Evolutionary conservation across 1,140 invertebrate species (phyloP).

Genomic region (Phocides pigmalion): DNA sequence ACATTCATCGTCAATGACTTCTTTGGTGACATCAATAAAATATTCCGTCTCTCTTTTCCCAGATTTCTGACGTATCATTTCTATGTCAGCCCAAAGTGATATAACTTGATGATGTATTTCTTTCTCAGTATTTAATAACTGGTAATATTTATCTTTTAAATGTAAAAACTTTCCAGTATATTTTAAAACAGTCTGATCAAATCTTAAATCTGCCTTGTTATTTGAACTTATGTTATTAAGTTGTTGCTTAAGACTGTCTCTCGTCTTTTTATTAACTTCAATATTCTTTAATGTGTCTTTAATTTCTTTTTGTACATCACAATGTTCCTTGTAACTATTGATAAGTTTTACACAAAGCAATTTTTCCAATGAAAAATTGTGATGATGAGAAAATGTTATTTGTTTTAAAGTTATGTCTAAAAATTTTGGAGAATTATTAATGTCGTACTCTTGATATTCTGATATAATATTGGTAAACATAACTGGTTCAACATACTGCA

Average conservation of each 20-base stretch:
- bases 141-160: constrained; percentile 56
- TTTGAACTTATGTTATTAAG: constrained; percentile 54
- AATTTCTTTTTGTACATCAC: constrained; percentile 39
- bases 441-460: constrained; percentile 38
- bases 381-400: constrained; percentile 63
- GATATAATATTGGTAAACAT: constrained; percentile 52
- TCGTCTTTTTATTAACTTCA: constrained; percentile 63
- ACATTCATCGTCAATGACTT: constrained; percentile 39
- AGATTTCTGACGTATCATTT: constrained; percentile 61
- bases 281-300: constrained; percentile 51
- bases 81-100: constrained; percentile 67
- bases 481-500: constrained; percentile 58
- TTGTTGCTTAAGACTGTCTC: constrained; percentile 61
- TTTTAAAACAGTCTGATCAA: constrained; percentile 66
- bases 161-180: constrained; percentile 60
- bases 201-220: constrained; percentile 59
- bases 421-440: constrained; percentile 52
- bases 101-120: constrained; percentile 53
- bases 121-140: constrained; percentile 52
- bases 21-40: constrained; percentile 47
- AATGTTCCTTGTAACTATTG: constrained; percentile 52
- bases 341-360: constrained; percentile 54
- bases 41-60: constrained; percentile 44
- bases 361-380: constrained; percentile 63
- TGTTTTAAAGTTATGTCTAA: constrained; percentile 60